Evolutionary conservation across 2,888 invertebrate genomes (phyloP).

Genomic region (Ernsta delagoae): DNA sequence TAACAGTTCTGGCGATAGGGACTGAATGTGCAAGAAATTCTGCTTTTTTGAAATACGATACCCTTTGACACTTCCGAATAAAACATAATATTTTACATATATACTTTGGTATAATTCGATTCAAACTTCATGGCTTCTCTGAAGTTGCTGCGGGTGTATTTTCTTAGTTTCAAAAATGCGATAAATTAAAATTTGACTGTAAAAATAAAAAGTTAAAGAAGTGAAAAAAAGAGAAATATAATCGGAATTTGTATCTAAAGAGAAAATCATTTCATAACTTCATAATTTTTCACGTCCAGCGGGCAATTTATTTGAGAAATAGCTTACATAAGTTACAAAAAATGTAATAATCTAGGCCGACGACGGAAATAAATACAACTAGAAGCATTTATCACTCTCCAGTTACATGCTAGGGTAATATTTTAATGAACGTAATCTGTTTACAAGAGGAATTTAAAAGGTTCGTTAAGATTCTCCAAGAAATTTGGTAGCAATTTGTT

Average conservation of each 20-base stretch:
- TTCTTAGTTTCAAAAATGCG: no score
- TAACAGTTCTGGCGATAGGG: slow-evolving; percentile 8
- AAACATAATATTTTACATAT: not conserved
- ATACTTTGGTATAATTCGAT: no score
- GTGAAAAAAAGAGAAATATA: not conserved
- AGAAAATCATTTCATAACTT: slow-evolving; percentile 4
- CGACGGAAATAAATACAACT: slow-evolving; percentile 25
- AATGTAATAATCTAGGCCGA: slow-evolving; percentile 21
- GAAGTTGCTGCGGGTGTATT: no score
- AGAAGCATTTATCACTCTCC: slow-evolving; percentile 18
- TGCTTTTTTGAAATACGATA: no score
- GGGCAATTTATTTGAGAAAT: slow-evolving; percentile 33
- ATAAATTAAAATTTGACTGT: no score
- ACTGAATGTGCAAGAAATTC: not conserved
- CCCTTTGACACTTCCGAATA: no score
- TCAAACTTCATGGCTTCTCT: no score
- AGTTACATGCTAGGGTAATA: slow-evolving; percentile 6
- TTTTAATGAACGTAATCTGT: slow-evolving; percentile 4
- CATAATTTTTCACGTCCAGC: slow-evolving; percentile 17
- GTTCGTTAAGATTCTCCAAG: not conserved
- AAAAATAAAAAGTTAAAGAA: not conserved
- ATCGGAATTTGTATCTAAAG: slow-evolving; percentile 1
- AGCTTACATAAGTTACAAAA: slow-evolving; percentile 30
- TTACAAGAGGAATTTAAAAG: not conserved
- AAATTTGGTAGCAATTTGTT: not conserved